These are phyloP conservation scores for Lycia hirtaria DNA, from an alignment of 2,888 invertebrate genomes.

Conservation along the genomic window DNA sequence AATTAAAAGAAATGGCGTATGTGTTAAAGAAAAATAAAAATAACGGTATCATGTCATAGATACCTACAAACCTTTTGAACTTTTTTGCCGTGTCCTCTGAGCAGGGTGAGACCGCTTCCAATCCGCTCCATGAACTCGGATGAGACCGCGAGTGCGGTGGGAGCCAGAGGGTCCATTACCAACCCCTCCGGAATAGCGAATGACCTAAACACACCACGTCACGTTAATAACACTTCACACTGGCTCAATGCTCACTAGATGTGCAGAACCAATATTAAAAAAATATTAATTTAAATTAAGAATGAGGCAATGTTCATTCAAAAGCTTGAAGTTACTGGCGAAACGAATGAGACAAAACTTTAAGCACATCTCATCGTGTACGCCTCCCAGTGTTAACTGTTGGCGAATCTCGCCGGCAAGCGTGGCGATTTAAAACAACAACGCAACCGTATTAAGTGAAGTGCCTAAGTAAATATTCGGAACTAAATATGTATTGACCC, in stretches of 20 bases:
- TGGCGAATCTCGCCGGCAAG: neutral
- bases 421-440: neutral
- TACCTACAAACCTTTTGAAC: constrained; percentile 66
- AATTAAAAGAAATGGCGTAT: neutral
- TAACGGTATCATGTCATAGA: constrained; percentile 24
- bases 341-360: neutral
- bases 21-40: constrained; percentile 1
- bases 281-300: neutral
- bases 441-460: neutral
- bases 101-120: constrained; percentile 73
- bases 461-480: constrained; percentile 28
- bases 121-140: constrained; percentile 79
- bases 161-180: constrained; percentile 79
- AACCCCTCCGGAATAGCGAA: constrained; percentile 79
- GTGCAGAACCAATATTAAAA: neutral
- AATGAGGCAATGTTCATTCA: neutral
- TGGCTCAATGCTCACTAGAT: neutral
- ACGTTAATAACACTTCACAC: constrained; percentile 9
- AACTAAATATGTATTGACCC: constrained; percentile 32
- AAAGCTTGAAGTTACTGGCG: constrained; percentile 8
- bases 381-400: constrained; percentile 3
- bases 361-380: constrained; percentile 14
- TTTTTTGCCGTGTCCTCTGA: constrained; percentile 79
- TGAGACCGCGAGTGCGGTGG: constrained; percentile 76
- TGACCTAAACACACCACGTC: constrained; percentile 61